Evolutionary conservation across 2,888 invertebrate genomes (phyloP), one percentile per base, ranked within the genome.

Genomic region (Falcaria lacertinaria): DNA sequence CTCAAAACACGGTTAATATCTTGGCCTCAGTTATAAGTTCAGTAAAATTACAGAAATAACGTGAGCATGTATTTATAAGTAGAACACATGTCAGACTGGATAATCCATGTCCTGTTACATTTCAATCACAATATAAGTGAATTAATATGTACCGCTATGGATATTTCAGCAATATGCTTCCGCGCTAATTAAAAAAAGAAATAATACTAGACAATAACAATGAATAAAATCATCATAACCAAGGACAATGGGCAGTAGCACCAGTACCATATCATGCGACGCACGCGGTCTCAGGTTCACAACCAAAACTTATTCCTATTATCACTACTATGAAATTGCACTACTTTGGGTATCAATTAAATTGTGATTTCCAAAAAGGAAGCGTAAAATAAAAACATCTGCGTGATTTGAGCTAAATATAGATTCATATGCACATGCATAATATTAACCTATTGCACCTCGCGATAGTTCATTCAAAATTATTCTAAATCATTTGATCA

Each of bases 261-360:
- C 79, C 79, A 73, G 71, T 70, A 69, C 68, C 71, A 69, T 68
- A 65, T 64, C 62, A 64, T 64, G 71, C 73, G 72, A 75, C 75
- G 67, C 72, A 64, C 70, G 54, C 69, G 70, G 65, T 60, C 71
- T 70, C 76, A 72, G 79, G 76, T 74, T 87, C 88, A 88, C 88
- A 88, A 88, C 87, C 88, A 79, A 86, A 84, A 87, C 83, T 87
- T 87, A 87, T 83, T 78, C 78, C 88, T 88, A 87, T 83, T 85
- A 87, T 85, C 84, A 86, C 88, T 87, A 88, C 83, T 52, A 65
- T 54, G 61, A 68, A 72, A 83, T 86, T 84, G 83, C 84, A 84
- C 86, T 84, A 85, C 83, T 77, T 72, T 78, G 84, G 77, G 72
- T 74, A 70, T 73, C 69, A 62, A 68, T 71, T 56, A 64, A 69